phyloP scores from a whole-genome alignment of 2,888 invertebrate genomes.

The Griposia aprilina region DNA sequence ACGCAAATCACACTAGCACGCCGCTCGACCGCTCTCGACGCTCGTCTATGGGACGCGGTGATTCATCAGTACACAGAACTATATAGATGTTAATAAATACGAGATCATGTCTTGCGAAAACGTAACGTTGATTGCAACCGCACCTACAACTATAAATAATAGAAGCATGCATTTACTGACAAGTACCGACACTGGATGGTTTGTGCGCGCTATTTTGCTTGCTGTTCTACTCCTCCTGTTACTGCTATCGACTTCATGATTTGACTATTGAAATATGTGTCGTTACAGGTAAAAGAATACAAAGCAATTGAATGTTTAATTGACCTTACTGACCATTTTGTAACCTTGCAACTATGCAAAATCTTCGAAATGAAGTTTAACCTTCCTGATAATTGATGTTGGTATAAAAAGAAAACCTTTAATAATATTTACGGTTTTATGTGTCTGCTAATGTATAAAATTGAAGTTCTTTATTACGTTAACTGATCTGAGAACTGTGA shows the following conservation, averaged over 20 bases:
- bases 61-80: constrained; percentile 69
- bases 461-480: neutral
- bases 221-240: neutral
- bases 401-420: constrained; percentile 15
- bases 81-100: constrained; percentile 65
- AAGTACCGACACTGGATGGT: constrained; percentile 7
- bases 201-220: neutral
- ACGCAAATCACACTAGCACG: constrained; percentile 70
- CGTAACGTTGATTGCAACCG: constrained; percentile 67
- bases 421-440: constrained; percentile 3
- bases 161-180: constrained; percentile 27
- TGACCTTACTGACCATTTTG: constrained; percentile 19
- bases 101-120: constrained; percentile 71
- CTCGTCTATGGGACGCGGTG: constrained; percentile 68
- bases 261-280: constrained; percentile 2
- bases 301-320: constrained; percentile 18
- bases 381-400: constrained; percentile 28
- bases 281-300: neutral
- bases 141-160: constrained; percentile 30
- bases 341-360: constrained; percentile 39
- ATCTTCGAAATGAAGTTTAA: constrained; percentile 31
- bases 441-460: neutral
- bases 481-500: neutral
- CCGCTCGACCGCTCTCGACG: constrained; percentile 66
- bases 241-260: constrained; percentile 1